Percentiles rank a stretch among this genome's conserved stretches.
These are phyloP conservation scores for Bombus vancouverensis DNA, from an alignment of 1,140 invertebrate species.

Conservation along the genomic window DNA sequence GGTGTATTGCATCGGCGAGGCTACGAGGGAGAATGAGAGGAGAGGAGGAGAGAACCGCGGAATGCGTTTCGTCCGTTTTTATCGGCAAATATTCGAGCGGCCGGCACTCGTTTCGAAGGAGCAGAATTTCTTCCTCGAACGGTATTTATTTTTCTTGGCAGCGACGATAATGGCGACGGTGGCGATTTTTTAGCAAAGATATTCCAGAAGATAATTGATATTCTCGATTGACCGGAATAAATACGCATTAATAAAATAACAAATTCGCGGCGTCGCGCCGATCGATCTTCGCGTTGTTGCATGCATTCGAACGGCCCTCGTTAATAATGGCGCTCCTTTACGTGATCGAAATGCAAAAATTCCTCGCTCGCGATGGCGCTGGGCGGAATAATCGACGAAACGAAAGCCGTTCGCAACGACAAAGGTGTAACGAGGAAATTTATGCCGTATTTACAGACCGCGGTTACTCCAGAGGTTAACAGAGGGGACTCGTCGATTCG, in stretches of 20 bases:
- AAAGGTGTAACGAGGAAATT: slow-evolving; percentile 36
- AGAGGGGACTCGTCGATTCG: not conserved
- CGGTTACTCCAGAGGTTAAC: not conserved
- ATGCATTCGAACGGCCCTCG: not conserved
- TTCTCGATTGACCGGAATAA: slow-evolving; percentile 17
- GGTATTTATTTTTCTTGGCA: not conserved
- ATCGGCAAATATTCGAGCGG: not conserved
- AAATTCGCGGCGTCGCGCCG: not conserved
- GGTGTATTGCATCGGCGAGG: not conserved
- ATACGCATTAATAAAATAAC: slow-evolving; percentile 51
- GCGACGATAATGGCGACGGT: not conserved
- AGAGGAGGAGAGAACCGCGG: not conserved
- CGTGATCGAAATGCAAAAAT: slow-evolving; percentile 37
- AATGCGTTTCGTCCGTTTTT: not conserved
- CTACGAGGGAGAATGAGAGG: not conserved
- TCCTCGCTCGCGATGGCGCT: too few relatives aligned
- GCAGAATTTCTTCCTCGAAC: too few relatives aligned
- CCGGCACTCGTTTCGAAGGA: too few relatives aligned
- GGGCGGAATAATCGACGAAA: not conserved
- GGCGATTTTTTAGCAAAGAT: not conserved
- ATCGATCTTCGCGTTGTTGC: slow-evolving; percentile 29
- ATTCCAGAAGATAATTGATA: slow-evolving; percentile 24
- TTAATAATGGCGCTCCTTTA: slow-evolving; percentile 33
- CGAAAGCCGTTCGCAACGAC: too few relatives aligned
- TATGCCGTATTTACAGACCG: slow-evolving; percentile 48